Evolutionary conservation across 1,140 invertebrate genomes (phyloP).

Genomic region (Aplysia californica): DNA sequence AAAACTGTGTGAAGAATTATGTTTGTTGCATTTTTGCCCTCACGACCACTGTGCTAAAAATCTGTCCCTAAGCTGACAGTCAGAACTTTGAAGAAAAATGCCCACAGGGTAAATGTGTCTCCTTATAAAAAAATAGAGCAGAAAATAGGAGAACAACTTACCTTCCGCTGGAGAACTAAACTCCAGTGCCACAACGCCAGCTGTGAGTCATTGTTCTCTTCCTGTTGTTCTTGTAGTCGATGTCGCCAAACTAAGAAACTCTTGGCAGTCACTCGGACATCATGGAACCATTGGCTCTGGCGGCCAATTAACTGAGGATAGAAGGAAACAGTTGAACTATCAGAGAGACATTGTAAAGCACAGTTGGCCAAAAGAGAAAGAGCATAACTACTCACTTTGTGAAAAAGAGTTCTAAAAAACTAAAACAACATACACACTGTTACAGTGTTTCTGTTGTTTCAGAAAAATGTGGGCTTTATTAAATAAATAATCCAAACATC

Average conservation of each 20-base stretch:
- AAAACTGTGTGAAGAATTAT: too few species aligned
- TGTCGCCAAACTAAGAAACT: conserved; percentile 42
- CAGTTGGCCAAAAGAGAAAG: background rate
- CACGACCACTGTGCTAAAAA: too few species aligned
- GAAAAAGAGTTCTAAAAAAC: background rate
- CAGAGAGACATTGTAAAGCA: background rate
- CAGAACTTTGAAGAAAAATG: too few species aligned
- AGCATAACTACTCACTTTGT: background rate
- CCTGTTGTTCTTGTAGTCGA: conserved; percentile 24
- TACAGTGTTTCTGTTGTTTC: background rate
- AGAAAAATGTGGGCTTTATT: background rate
- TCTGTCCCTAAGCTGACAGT: too few species aligned
- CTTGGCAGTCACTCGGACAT: conserved; percentile 36
- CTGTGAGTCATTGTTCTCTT: conserved; percentile 41
- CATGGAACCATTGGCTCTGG: conserved; percentile 48
- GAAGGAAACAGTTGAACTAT: background rate
- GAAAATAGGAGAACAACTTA: conserved; percentile 14
- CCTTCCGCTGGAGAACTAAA: conserved; percentile 51
- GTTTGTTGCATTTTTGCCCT: too few species aligned
- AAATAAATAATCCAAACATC: background rate
- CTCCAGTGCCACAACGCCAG: conserved; percentile 60
- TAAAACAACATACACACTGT: background rate
- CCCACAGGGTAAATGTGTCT: too few species aligned
- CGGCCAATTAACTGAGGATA: conserved; percentile 40
- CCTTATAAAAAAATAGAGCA: too few species aligned